phyloP scores from a whole-genome alignment of 2,888 invertebrate genomes.

The Drosophila recens region DNA sequence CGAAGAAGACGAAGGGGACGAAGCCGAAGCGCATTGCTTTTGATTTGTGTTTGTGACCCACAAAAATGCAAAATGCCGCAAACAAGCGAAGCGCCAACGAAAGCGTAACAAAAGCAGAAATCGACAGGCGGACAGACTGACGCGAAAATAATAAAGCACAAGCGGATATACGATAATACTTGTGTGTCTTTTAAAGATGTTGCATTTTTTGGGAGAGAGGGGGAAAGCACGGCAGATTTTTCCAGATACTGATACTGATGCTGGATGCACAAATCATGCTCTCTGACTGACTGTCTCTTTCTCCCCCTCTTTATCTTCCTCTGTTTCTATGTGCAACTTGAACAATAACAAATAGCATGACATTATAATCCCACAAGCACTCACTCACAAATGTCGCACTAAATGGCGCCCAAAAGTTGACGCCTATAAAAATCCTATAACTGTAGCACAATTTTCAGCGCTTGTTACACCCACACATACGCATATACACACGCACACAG shows the following conservation, averaged over 20 bases:
- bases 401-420: conserved; percentile 64
- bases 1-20: no score
- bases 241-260: conserved; percentile 40
- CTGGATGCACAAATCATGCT: conserved; percentile 42
- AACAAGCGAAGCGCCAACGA: conserved; percentile 58
- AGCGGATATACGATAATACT: conserved; percentile 65
- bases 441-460: conserved; percentile 35
- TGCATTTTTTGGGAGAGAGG: background rate
- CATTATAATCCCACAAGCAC: conserved; percentile 60
- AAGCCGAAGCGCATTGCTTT: conserved; percentile 64
- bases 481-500: background rate
- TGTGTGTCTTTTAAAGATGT: conserved; percentile 40
- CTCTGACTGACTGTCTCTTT: conserved; percentile 2
- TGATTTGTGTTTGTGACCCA: conserved; percentile 77
- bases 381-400: conserved; percentile 66
- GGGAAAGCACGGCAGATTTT: conserved; percentile 1
- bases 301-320: background rate
- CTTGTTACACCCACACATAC: conserved; percentile 14
- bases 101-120: conserved; percentile 56
- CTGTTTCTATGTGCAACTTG: background rate
- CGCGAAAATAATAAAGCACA: conserved; percentile 34
- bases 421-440: conserved; percentile 57
- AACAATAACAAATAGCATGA: conserved; percentile 54
- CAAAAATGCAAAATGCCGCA: conserved; percentile 73
- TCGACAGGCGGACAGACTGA: conserved; percentile 46